Conservation (phyloP, 1,140 invertebrate species). For the Choristoneura fumiferana region DNA sequence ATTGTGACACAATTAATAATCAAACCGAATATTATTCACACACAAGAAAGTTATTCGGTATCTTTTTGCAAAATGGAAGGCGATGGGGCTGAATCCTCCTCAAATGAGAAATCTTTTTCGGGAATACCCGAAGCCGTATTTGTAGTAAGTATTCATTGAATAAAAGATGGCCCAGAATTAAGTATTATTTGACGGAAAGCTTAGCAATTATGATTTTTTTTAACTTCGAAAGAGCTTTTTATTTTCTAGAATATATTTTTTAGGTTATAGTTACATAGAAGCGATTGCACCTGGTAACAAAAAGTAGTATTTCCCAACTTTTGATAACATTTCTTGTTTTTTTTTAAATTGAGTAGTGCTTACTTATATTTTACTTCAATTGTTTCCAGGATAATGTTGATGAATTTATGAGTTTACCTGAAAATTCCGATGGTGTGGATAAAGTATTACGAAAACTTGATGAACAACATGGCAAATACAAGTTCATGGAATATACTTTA, state of each 20-base stretch:
- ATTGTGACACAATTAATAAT: too few species aligned
- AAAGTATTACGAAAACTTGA: slow-evolving; percentile 91
- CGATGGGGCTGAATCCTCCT: slow-evolving; percentile 52
- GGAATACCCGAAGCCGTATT: slow-evolving; percentile 90
- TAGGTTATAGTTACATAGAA: too few species aligned
- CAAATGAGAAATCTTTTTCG: slow-evolving; percentile 82
- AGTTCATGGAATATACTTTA: slow-evolving; percentile 97
- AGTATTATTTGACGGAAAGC: too few species aligned
- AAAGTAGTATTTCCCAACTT: not conserved
- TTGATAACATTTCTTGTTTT: too few species aligned
- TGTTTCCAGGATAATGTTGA: slow-evolving; percentile 95
- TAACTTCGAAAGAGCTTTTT: too few species aligned
- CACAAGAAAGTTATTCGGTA: too few species aligned
- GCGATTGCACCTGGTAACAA: slow-evolving; percentile 13
- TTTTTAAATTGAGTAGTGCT: too few species aligned
- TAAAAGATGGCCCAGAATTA: slow-evolving; percentile 17
- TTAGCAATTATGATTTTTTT: too few species aligned
- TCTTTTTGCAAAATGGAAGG: slow-evolving; percentile 59
- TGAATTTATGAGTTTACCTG: slow-evolving; percentile 90
- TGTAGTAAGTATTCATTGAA: slow-evolving; percentile 80
- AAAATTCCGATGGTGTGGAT: slow-evolving; percentile 89
- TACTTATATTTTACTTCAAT: too few species aligned
- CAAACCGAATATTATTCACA: too few species aligned
- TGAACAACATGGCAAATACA: slow-evolving; percentile 96
- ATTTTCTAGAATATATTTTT: slow-evolving; percentile 10